Conservation (phyloP, 2,888 invertebrate genomes). For the Sericinus montela region DNA sequence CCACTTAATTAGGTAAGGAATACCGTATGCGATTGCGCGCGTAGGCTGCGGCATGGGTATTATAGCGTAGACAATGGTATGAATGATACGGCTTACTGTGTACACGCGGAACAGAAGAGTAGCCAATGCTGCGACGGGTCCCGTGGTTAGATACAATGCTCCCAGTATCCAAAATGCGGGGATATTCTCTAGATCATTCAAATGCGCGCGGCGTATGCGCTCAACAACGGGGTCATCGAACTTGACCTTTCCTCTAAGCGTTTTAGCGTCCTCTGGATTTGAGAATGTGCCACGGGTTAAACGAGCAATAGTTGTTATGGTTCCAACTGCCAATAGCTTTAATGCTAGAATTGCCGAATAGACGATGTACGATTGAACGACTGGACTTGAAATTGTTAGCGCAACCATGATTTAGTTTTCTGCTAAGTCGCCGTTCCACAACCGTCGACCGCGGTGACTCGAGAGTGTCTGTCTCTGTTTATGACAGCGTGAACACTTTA, state of each 20-base stretch:
- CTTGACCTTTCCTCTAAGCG: slow-evolving; percentile 48
- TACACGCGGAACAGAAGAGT: slow-evolving; percentile 68
- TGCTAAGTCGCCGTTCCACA: neutral
- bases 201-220: slow-evolving; percentile 77
- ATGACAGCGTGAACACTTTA: too few relatives aligned
- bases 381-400: slow-evolving; percentile 38
- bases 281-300: slow-evolving; percentile 43
- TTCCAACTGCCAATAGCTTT: slow-evolving; percentile 44
- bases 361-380: slow-evolving; percentile 55
- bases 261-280: slow-evolving; percentile 57
- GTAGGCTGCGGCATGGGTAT: slow-evolving; percentile 80
- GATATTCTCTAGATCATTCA: slow-evolving; percentile 87
- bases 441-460: neutral
- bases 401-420: neutral
- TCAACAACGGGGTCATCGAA: slow-evolving; percentile 55
- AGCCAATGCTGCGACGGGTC: slow-evolving; percentile 64
- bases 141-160: slow-evolving; percentile 80
- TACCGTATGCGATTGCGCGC: slow-evolving; percentile 48
- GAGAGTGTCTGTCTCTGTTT: neutral
- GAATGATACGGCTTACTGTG: slow-evolving; percentile 75
- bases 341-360: slow-evolving; percentile 56
- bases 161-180: slow-evolving; percentile 81
- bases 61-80: slow-evolving; percentile 83
- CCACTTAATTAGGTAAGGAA: slow-evolving; percentile 43
- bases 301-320: slow-evolving; percentile 43